phyloP scores from a whole-genome alignment of 2,888 invertebrate genomes.

The Tenthredo notha region DNA sequence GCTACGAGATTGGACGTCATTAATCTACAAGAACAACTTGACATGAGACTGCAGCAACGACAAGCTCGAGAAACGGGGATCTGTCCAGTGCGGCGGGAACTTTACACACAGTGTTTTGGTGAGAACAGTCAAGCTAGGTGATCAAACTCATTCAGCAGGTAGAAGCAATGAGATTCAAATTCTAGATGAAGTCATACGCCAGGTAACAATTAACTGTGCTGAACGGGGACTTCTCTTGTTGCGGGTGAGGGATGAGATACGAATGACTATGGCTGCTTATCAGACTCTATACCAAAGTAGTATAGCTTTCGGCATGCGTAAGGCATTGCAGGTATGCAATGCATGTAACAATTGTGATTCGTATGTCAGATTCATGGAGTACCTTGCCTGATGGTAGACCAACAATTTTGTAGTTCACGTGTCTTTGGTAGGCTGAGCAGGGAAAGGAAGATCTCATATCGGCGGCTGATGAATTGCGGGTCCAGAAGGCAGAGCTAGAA shows the following conservation, averaged over 20 bases:
- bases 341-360: background rate
- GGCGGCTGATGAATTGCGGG: conserved; percentile 86
- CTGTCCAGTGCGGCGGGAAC: conserved; percentile 94
- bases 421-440: conserved; percentile 85
- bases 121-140: conserved; percentile 66
- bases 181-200: conserved; percentile 91
- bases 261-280: conserved; percentile 98
- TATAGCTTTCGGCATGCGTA: conserved; percentile 98
- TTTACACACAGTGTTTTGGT: conserved; percentile 98
- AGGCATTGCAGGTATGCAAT: conserved; percentile 90
- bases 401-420: background rate
- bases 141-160: background rate
- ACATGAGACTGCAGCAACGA: conserved; percentile 92
- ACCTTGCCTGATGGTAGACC: background rate
- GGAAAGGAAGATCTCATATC: conserved; percentile 91
- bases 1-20: conserved; percentile 97
- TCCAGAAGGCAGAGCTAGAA: conserved; percentile 82
- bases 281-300: conserved; percentile 98
- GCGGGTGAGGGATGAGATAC: conserved; percentile 96
- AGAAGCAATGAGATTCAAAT: conserved; percentile 17
- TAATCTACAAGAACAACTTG: conserved; percentile 97
- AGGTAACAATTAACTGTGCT: conserved; percentile 98
- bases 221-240: conserved; percentile 96
- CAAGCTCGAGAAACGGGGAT: conserved; percentile 98
- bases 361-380: background rate